Percentiles rank a stretch among this genome's conserved stretches.
phyloP scores from a whole-genome alignment of 2,113 vertebrate species.

The Chitala chitala region DNA sequence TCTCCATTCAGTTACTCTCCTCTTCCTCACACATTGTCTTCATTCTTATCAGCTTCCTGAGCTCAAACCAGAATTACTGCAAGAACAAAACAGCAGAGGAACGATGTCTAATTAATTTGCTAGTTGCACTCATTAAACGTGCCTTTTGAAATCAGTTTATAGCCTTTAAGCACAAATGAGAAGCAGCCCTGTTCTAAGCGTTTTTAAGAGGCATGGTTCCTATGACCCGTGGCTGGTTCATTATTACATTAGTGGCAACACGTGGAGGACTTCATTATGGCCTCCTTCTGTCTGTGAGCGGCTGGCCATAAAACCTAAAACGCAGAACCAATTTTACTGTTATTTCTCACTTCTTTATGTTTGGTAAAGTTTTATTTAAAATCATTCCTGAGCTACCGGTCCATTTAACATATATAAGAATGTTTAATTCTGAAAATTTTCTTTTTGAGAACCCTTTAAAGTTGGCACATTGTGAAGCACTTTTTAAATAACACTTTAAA shows the following conservation, averaged over 20 bases:
- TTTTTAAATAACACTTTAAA: neutral
- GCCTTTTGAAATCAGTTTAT: slow-evolving; percentile 14
- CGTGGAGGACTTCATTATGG: slow-evolving; percentile 26
- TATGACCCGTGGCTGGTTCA: neutral
- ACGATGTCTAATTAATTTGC: slow-evolving; percentile 22
- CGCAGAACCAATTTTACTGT: slow-evolving; percentile 25
- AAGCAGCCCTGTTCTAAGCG: neutral
- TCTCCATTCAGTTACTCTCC: neutral
- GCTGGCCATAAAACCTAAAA: slow-evolving; percentile 15
- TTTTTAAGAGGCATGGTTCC: neutral
- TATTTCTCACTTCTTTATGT: neutral
- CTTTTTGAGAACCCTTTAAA: too few relatives aligned
- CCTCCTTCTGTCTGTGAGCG: slow-evolving; percentile 21
- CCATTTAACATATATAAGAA: slow-evolving; percentile 5
- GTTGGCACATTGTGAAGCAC: neutral
- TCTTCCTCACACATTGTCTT: neutral
- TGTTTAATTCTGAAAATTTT: neutral
- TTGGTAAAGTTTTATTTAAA: slow-evolving; percentile 10
- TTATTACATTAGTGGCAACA: slow-evolving; percentile 19
- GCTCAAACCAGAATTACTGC: neutral
- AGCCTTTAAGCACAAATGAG: slow-evolving; percentile 17
- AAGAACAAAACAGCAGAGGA: slow-evolving; percentile 13
- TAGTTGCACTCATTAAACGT: slow-evolving; percentile 20
- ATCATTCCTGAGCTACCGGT: neutral
- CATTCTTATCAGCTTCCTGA: neutral